Base-by-base conservation (phyloP, 2,888 invertebrate genomes). In the Diadromus collaris region DNA sequence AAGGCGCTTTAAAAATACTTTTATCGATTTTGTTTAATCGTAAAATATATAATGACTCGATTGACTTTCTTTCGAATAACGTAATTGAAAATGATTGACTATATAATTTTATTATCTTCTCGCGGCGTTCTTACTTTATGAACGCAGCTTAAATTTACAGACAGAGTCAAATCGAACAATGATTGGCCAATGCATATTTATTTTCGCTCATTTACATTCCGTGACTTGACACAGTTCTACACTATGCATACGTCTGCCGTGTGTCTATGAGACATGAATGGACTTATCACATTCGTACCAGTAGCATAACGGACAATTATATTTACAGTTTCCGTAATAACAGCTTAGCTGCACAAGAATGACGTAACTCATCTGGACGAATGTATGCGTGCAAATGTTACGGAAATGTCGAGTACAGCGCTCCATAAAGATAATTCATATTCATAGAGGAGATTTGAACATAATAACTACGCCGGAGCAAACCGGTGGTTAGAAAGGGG, bases 271-370 rank as follows among this genome's bases (percentile, higher is more conserved):
- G 38, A 38, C 38, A 38, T 38, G 3, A 21, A 51, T 51, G 21
- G 13, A 51, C 24, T 51, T 16, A 16, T 38, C 38, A 38, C 16
- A 51, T 51, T 51, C 21, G 10, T 24, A 51, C 21, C 51, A 16
- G 21, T 24, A 24, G 13, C 51, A 24, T 51, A 51, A 4, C 21
- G 54, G 48, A 51, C 41, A 69, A 44, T 63, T 75, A 32, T 21
- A 69, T 75, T 75, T 63, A 75, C 68, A 63, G 68, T 68, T 75
- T 51, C 51, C 41, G 54, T 63, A 69, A 75, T 75, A 75, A 46
- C 54, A 69, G 65, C 41, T 69, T 19, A 41, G 16, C 16, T 38
- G 38, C 13, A 38, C 38, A 38, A 16, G 38, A 38, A 38, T 38
- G 4, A 38, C 16, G 16, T 16, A 38, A 38, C 38, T 38, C n/a